Conservation (phyloP, 2,113 vertebrate genomes). For the Brachyhypopomus gauderio region DNA sequence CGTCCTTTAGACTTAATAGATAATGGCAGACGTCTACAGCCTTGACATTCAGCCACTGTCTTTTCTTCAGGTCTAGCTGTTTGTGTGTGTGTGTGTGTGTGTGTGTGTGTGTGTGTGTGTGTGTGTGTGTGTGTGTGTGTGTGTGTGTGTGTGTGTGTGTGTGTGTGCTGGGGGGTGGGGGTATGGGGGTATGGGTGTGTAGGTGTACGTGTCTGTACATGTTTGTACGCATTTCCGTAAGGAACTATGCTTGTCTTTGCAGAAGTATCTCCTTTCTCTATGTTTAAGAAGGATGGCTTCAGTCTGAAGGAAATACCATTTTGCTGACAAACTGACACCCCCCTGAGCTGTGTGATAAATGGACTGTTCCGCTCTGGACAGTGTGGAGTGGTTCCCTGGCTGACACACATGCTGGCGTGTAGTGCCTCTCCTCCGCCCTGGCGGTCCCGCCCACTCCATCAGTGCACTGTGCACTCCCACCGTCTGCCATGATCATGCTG, state of each 20-base stretch:
- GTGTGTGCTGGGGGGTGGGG: not conserved
- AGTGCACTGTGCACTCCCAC: not conserved
- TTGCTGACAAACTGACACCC: constrained; percentile 8
- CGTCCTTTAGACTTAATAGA: not conserved
- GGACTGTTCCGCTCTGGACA: constrained; percentile 31
- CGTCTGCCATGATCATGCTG: not conserved
- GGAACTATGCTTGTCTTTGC: not conserved
- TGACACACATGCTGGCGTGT: not conserved
- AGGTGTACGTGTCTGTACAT: not conserved
- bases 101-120: too few relatives aligned
- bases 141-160: constrained; percentile 27
- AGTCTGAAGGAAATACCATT: constrained; percentile 40
- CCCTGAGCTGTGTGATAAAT: constrained; percentile 41
- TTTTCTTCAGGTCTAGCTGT: not conserved
- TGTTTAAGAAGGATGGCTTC: constrained; percentile 19
- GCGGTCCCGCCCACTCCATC: not conserved
- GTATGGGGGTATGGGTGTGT: not conserved
- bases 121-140: too few relatives aligned
- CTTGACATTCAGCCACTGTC: too few relatives aligned
- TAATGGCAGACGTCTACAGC: not conserved
- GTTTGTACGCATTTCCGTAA: not conserved
- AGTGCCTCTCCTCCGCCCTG: too few relatives aligned
- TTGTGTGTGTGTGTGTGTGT: too few relatives aligned
- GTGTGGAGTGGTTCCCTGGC: constrained; percentile 21
- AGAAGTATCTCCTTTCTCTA: not conserved